Evolutionary conservation across 2,797 vertebrate species (phyloP).

Genomic region (Paguma larvata): DNA sequence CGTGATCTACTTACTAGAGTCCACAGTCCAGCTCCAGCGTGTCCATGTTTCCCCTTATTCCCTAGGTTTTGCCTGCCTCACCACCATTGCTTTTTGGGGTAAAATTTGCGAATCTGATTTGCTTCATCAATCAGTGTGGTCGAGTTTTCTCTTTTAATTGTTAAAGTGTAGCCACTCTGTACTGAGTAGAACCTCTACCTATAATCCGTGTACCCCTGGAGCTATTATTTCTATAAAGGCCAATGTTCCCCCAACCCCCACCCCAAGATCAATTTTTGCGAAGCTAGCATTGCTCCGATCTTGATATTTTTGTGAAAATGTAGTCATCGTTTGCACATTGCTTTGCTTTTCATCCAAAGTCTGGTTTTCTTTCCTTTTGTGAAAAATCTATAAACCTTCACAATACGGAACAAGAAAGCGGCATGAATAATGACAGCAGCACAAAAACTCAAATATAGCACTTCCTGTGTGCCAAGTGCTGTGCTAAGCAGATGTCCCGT

Average conservation of each 20-base stretch:
- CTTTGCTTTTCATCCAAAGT: not conserved
- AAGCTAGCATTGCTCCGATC: not conserved
- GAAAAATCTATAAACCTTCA: not conserved
- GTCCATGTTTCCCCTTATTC: not conserved
- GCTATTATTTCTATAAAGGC: not conserved
- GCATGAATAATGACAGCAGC: no score
- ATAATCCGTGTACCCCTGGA: not conserved
- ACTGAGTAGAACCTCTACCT: not conserved
- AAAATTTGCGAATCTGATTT: not conserved
- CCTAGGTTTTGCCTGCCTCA: not conserved
- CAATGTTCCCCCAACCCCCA: accelerated
- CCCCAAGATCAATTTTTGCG: not conserved
- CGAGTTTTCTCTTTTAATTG: not conserved
- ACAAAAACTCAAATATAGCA: no score
- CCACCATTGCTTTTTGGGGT: not conserved
- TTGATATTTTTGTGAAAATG: constrained; percentile 29
- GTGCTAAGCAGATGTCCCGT: not conserved
- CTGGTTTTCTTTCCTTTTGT: not conserved
- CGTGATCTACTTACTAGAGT: not conserved
- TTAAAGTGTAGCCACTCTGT: not conserved
- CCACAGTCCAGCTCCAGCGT: not conserved
- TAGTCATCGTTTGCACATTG: not conserved
- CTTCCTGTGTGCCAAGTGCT: not conserved
- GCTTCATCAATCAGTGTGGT: not conserved
- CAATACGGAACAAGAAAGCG: not conserved